phyloP scores from a whole-genome alignment of 2,113 vertebrate genomes.

The Ailurus styani region DNA sequence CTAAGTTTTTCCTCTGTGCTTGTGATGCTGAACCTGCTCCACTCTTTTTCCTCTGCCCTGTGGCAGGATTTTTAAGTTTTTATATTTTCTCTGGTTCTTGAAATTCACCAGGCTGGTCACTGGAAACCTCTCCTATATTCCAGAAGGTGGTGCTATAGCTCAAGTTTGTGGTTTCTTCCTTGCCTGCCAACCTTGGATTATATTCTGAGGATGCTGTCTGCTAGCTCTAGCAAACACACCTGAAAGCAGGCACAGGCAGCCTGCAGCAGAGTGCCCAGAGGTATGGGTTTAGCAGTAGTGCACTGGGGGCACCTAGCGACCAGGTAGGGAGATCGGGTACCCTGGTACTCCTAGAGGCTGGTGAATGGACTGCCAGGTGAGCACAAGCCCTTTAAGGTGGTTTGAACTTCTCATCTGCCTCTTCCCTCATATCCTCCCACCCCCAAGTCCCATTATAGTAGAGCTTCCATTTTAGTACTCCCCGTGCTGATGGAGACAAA shows the following conservation, averaged over 20 bases:
- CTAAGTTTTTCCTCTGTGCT: not conserved
- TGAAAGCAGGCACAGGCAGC: not conserved
- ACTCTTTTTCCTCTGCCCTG: not conserved
- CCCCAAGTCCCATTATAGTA: too few species aligned
- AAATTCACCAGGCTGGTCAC: not conserved
- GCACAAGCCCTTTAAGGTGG: not conserved
- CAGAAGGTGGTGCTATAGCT: not conserved
- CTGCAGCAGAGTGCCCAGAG: not conserved
- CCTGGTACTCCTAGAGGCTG: not conserved
- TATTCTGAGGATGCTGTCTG: not conserved
- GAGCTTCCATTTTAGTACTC: not conserved
- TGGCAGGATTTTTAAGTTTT: not conserved
- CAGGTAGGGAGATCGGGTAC: not conserved
- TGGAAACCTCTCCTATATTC: not conserved
- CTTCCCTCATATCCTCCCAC: not conserved
- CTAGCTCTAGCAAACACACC: not conserved
- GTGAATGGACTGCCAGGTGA: not conserved
- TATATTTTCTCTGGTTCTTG: not conserved
- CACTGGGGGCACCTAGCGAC: not conserved
- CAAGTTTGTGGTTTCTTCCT: not conserved
- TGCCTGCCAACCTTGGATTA: accelerated
- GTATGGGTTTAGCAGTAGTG: not conserved
- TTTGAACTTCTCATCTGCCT: not conserved
- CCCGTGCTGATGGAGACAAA: not conserved
- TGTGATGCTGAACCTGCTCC: not conserved